phyloP scores from a whole-genome alignment of 2,888 invertebrate species.

The Aquatica leii region DNA sequence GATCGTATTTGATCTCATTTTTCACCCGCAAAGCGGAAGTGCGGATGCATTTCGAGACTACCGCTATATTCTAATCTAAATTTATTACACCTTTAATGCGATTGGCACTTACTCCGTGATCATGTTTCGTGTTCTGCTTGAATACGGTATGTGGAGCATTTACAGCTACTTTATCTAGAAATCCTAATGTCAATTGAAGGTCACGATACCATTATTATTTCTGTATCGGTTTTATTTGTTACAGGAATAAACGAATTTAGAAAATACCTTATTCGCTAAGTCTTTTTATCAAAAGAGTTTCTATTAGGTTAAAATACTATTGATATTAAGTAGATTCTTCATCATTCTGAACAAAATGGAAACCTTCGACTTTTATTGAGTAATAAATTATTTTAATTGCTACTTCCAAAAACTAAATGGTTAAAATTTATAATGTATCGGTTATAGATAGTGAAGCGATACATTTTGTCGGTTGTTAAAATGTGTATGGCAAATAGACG shows the following conservation, averaged over 20 bases:
- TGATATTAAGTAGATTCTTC: slow-evolving; percentile 10
- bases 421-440: slow-evolving; percentile 6
- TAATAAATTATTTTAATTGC: slow-evolving; percentile 18
- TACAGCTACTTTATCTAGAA: slow-evolving; percentile 28
- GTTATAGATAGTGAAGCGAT: not conserved
- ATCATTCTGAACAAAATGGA: slow-evolving; percentile 2
- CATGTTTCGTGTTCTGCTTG: slow-evolving; percentile 31
- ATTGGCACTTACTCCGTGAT: slow-evolving; percentile 38
- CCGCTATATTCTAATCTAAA: slow-evolving; percentile 30
- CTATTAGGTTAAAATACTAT: slow-evolving; percentile 2
- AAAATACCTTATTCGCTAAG: too few relatives aligned
- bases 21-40: slow-evolving; percentile 44
- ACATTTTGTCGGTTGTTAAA: not conserved
- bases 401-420: slow-evolving; percentile 15
- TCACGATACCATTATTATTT: slow-evolving; percentile 42
- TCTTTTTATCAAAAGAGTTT: slow-evolving; percentile 10
- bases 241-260: slow-evolving; percentile 7
- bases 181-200: slow-evolving; percentile 32
- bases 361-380: slow-evolving; percentile 16
- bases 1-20: slow-evolving; percentile 52
- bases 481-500: not conserved
- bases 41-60: slow-evolving; percentile 36
- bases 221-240: slow-evolving; percentile 40
- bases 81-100: slow-evolving; percentile 38
- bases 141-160: slow-evolving; percentile 37